These are phyloP conservation scores for Anas georgica DNA, from an alignment of 2,797 vertebrate genomes.

Conservation along the genomic window DNA sequence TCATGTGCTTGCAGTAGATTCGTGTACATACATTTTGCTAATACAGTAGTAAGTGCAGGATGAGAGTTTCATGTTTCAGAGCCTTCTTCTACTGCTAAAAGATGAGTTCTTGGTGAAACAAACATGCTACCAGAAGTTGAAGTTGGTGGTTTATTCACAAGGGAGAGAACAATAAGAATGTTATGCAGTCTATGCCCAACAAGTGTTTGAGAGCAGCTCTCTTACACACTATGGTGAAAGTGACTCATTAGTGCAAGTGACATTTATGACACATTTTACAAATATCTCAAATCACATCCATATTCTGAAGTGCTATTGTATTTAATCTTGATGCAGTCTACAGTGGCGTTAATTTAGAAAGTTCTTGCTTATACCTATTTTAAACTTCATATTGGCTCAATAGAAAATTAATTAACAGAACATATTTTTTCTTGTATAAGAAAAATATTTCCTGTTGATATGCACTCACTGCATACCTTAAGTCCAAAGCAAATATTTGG, in stretches of 20 bases:
- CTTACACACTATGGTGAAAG: rapidly evolving
- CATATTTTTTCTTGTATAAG: background rate
- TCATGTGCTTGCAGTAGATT: background rate
- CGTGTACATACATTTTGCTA: background rate
- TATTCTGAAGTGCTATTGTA: background rate
- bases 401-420: background rate
- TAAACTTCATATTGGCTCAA: background rate
- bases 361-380: background rate
- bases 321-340: background rate
- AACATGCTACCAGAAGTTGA: background rate
- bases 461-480: background rate
- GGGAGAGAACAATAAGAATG: background rate
- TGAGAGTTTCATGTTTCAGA: background rate
- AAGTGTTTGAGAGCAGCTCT: background rate
- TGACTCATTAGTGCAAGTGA: background rate
- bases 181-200: background rate
- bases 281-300: background rate
- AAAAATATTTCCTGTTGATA: background rate
- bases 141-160: background rate
- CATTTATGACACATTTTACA: background rate
- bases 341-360: background rate
- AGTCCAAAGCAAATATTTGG: background rate
- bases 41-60: rapidly evolving
- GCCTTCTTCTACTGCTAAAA: background rate
- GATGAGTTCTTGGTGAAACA: background rate